Evolutionary conservation across 1,140 invertebrate species (phyloP).

Genomic region (Drosophila seguyi): DNA sequence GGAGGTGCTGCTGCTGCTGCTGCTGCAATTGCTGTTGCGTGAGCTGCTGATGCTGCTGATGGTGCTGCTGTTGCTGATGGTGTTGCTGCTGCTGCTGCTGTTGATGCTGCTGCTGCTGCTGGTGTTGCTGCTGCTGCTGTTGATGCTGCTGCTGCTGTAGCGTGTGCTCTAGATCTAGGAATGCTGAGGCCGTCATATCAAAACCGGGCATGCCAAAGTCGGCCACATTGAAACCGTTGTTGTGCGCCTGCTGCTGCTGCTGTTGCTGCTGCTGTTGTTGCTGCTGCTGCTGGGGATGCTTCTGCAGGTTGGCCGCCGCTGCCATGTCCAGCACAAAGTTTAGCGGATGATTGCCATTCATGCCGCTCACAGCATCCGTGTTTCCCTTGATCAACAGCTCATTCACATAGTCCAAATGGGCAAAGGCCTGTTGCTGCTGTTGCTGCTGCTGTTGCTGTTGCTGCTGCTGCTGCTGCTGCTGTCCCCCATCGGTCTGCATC

Average conservation of each 20-base stretch:
- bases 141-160: constrained; percentile 55
- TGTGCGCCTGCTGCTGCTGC: constrained; percentile 67
- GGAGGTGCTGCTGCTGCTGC: constrained; percentile 47
- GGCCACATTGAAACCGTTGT: constrained; percentile 77
- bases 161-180: constrained; percentile 56
- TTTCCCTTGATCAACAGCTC: constrained; percentile 67
- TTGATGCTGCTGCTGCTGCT: constrained; percentile 34
- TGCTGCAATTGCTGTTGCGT: constrained; percentile 28
- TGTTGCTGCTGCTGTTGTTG: constrained; percentile 59
- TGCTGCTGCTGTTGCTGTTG: constrained; percentile 48
- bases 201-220: constrained; percentile 64
- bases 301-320: constrained; percentile 54
- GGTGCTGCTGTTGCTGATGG: constrained; percentile 47
- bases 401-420: constrained; percentile 72
- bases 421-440: constrained; percentile 50
- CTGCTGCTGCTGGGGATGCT: constrained; percentile 56
- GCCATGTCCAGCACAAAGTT: constrained; percentile 71
- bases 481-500: constrained; percentile 49
- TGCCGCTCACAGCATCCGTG: constrained; percentile 67
- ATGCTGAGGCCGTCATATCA: constrained; percentile 52
- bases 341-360: constrained; percentile 81
- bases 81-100: constrained; percentile 39
- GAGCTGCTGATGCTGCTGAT: constrained; percentile 73
- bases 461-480: constrained; percentile 43
- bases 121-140: constrained; percentile 37